Evolutionary conservation across 1,140 invertebrate genomes (phyloP).

Genomic region (Drosophila burlai): DNA sequence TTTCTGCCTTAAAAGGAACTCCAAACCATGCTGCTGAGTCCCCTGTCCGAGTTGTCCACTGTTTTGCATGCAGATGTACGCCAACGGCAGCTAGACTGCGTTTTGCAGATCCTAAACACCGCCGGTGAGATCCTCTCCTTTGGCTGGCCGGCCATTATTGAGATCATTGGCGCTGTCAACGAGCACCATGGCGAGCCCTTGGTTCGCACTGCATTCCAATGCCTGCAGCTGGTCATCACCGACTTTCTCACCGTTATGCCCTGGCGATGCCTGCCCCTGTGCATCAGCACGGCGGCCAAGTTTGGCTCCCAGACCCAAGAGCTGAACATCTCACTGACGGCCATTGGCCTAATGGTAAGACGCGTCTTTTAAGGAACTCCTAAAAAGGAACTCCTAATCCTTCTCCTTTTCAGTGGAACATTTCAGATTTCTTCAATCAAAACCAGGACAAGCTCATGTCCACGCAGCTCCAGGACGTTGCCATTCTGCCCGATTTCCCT

Average conservation of each 20-base stretch:
- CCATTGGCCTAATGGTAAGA: constrained; percentile 96
- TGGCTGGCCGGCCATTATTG: constrained; percentile 97
- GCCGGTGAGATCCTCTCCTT: constrained; percentile 95
- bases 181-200: constrained; percentile 96
- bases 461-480: constrained; percentile 89
- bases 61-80: constrained; percentile 97
- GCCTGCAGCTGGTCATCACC: constrained; percentile 97
- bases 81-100: constrained; percentile 97
- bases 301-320: constrained; percentile 99
- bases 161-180: constrained; percentile 97
- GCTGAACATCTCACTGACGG: constrained; percentile 99
- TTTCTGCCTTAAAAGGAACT: constrained; percentile 87
- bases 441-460: constrained; percentile 95
- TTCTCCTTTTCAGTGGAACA: constrained; percentile 91
- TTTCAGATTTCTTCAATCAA: constrained; percentile 98
- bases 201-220: constrained; percentile 97
- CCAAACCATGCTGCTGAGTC: constrained; percentile 94
- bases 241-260: constrained; percentile 97
- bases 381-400: constrained; percentile 40
- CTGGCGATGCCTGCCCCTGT: constrained; percentile 94
- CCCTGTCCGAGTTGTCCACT: constrained; percentile 94
- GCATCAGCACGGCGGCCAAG: constrained; percentile 97
- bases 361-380: background rate
- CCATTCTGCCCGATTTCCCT: constrained; percentile 93
- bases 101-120: constrained; percentile 96